Conservation (phyloP, 1,140 invertebrate species). For the Meloidogyne chitwoodi region DNA sequence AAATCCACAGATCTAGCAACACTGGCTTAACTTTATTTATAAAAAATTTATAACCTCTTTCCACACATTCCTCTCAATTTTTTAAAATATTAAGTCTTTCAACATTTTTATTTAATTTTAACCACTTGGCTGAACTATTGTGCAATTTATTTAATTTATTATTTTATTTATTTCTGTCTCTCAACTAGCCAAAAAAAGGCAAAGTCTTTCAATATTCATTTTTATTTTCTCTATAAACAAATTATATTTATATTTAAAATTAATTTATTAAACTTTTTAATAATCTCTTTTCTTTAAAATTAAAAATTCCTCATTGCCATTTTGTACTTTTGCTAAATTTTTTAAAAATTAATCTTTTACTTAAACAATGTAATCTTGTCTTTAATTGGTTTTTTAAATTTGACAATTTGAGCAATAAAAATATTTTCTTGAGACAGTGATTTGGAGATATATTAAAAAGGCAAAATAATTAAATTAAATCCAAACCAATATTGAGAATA, state of each 20-base stretch:
- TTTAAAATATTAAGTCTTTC: neutral
- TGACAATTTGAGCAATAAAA: neutral
- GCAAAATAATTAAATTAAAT: neutral
- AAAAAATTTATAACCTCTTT: neutral
- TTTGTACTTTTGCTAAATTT: neutral
- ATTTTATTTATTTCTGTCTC: neutral
- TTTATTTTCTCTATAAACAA: neutral
- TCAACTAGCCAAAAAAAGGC: neutral
- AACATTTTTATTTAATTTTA: neutral
- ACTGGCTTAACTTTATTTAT: too few species aligned
- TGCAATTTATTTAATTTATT: neutral
- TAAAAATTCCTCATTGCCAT: neutral
- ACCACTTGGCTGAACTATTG: neutral
- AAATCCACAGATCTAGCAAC: too few species aligned
- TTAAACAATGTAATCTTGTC: neutral
- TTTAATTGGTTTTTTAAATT: neutral
- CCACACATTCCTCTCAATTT: neutral
- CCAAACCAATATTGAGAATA: neutral
- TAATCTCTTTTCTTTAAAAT: neutral
- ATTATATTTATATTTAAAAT: conserved; percentile 19
- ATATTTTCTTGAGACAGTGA: neutral
- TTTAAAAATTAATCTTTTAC: neutral
- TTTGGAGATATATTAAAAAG: neutral
- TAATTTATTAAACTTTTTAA: conserved; percentile 13
- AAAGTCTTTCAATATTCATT: neutral